Conservation (phyloP, 2,888 invertebrate genomes). For the Chymomyza fuscimana region DNA sequence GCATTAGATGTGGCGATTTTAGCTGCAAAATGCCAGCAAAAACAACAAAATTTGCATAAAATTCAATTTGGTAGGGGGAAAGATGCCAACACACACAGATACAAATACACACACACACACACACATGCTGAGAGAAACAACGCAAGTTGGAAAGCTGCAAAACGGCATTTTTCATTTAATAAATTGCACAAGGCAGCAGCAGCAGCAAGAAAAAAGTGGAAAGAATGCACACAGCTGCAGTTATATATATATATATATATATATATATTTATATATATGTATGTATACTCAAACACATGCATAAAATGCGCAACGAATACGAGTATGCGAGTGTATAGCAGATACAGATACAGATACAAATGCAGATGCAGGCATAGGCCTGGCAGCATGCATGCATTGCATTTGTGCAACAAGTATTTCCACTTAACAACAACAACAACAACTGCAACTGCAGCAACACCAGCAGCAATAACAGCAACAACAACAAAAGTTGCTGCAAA, state of each 20-base stretch:
- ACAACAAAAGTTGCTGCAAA: constrained; percentile 33
- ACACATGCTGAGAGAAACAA: constrained; percentile 30
- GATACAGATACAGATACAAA: not conserved
- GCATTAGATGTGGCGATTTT: constrained; percentile 70
- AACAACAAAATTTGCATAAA: constrained; percentile 72
- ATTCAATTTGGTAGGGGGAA: constrained; percentile 63
- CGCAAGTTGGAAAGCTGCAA: constrained; percentile 75
- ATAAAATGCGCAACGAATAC: constrained; percentile 23
- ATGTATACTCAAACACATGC: not conserved
- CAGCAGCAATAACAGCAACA: constrained; percentile 15
- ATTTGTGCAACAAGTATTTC: constrained; percentile 77
- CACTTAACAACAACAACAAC: constrained; percentile 70
- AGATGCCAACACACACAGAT: constrained; percentile 50
- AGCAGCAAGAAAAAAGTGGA: constrained; percentile 38
- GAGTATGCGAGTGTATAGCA: constrained; percentile 42
- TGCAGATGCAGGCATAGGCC: constrained; percentile 46
- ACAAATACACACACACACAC: constrained; percentile 11
- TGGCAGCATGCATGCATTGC: constrained; percentile 59
- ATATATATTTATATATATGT: not conserved
- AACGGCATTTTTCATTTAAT: constrained; percentile 76
- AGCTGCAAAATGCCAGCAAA: constrained; percentile 42
- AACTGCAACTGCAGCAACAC: constrained; percentile 39
- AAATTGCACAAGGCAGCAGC: constrained; percentile 71
- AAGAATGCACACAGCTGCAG: constrained; percentile 41
- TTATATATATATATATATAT: constrained; percentile 2